Evolutionary conservation across 1,140 invertebrate genomes (phyloP).

Genomic region (Marisa cornuarietis): DNA sequence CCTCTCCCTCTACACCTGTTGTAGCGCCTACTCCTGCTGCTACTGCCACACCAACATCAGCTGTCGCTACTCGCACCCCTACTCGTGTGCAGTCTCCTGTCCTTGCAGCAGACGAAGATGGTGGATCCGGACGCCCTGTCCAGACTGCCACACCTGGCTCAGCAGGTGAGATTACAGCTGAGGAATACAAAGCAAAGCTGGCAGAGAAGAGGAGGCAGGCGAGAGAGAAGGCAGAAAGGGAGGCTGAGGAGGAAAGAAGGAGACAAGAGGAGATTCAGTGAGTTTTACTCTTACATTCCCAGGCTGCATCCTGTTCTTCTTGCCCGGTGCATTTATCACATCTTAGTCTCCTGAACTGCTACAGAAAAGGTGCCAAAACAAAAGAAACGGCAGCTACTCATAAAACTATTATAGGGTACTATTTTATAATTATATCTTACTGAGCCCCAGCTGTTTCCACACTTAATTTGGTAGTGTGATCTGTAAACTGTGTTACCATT

Average conservation of each 20-base stretch:
- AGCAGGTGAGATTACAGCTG: slow-evolving; percentile 39
- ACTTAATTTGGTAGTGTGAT: no score
- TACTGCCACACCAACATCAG: slow-evolving; percentile 20
- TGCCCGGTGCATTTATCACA: no score
- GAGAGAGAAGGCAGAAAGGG: slow-evolving; percentile 60
- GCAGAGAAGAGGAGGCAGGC: slow-evolving; percentile 61
- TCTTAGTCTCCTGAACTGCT: no score
- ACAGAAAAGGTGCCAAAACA: no score
- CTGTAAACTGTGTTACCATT: no score
- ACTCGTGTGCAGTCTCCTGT: slow-evolving; percentile 16
- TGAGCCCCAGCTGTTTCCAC: no score
- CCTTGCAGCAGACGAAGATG: slow-evolving; percentile 22
- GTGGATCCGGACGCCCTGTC: slow-evolving; percentile 6
- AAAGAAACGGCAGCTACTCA: no score
- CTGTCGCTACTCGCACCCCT: background rate
- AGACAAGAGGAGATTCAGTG: slow-evolving; percentile 52
- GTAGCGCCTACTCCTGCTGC: slow-evolving; percentile 12
- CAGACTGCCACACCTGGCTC: slow-evolving; percentile 1
- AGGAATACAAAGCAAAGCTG: slow-evolving; percentile 61
- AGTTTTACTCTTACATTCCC: slow-evolving; percentile 1
- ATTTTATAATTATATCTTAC: no score
- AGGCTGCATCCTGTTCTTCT: no score
- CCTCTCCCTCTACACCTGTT: background rate
- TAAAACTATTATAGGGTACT: no score
- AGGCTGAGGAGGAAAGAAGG: slow-evolving; percentile 59